phyloP scores from a whole-genome alignment of 2,113 vertebrate genomes.

The Candoia aspera region DNA sequence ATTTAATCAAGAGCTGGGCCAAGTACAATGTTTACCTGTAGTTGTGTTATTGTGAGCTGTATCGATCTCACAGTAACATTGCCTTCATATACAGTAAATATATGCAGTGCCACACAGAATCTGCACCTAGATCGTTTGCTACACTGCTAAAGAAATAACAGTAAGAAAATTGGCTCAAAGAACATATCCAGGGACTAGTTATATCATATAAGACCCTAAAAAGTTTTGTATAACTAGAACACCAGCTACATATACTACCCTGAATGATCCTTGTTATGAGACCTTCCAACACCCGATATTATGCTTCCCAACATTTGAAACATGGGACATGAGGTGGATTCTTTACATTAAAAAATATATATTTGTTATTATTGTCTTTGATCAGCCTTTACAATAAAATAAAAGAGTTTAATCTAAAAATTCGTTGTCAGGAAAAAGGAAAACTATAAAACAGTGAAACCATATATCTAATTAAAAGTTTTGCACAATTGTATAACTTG shows the following conservation, averaged over 20 bases:
- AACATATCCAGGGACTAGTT: not conserved
- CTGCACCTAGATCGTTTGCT: not conserved
- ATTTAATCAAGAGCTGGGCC: not conserved
- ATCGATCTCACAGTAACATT: not conserved
- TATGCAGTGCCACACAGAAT: not conserved
- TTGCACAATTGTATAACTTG: not conserved
- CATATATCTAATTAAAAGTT: not conserved
- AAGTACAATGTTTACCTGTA: slow-evolving; percentile 11
- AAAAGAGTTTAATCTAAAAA: not conserved
- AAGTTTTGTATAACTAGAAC: no score
- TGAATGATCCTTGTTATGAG: no score
- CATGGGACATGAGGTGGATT: no score
- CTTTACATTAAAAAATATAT: no score
- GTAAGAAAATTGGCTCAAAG: not conserved
- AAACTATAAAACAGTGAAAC: not conserved
- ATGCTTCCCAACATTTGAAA: no score
- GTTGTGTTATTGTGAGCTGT: slow-evolving; percentile 5
- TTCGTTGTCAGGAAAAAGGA: not conserved
- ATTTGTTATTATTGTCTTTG: not conserved
- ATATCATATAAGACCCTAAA: not conserved
- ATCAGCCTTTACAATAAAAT: not conserved
- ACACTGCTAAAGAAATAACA: not conserved
- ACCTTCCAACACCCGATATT: no score
- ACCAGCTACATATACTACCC: not conserved
- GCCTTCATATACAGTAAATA: not conserved